These are phyloP conservation scores for Paramormyrops hopkinsi DNA, from an alignment of 2,797 vertebrate species.

Conservation along the genomic window DNA sequence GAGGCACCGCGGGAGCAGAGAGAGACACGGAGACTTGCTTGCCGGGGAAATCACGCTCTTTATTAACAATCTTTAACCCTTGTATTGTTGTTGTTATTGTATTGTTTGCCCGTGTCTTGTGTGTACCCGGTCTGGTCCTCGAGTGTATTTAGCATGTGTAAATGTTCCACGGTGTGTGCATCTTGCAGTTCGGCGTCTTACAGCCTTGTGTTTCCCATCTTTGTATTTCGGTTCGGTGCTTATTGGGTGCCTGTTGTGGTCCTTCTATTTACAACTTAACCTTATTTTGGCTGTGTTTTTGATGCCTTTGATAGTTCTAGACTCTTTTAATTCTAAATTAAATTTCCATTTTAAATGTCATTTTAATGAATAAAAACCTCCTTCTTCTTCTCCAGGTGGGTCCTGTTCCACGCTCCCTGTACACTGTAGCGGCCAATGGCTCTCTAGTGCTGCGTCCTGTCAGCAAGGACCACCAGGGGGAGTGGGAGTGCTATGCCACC, in stretches of 20 bases:
- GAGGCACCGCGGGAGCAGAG: neutral
- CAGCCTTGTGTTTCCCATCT: too few species aligned
- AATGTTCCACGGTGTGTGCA: too few species aligned
- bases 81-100: too few species aligned
- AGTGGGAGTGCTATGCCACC: constrained; percentile 80
- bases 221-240: too few species aligned
- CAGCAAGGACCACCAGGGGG: constrained; percentile 81
- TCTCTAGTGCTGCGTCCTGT: constrained; percentile 77
- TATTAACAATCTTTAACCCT: too few species aligned
- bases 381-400: constrained; percentile 61
- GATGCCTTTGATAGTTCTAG: neutral
- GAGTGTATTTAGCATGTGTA: too few species aligned
- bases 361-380: neutral
- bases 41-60: too few species aligned
- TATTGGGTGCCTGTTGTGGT: too few species aligned
- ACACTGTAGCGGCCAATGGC: constrained; percentile 67
- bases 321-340: neutral
- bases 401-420: constrained; percentile 51
- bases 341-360: neutral
- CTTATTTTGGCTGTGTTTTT: neutral
- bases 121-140: too few species aligned
- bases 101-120: too few species aligned
- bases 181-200: too few species aligned
- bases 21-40: neutral
- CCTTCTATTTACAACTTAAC: neutral